phyloP scores from a whole-genome alignment of 2,113 vertebrate genomes.

The Campylorhamphus procurvoides region DNA sequence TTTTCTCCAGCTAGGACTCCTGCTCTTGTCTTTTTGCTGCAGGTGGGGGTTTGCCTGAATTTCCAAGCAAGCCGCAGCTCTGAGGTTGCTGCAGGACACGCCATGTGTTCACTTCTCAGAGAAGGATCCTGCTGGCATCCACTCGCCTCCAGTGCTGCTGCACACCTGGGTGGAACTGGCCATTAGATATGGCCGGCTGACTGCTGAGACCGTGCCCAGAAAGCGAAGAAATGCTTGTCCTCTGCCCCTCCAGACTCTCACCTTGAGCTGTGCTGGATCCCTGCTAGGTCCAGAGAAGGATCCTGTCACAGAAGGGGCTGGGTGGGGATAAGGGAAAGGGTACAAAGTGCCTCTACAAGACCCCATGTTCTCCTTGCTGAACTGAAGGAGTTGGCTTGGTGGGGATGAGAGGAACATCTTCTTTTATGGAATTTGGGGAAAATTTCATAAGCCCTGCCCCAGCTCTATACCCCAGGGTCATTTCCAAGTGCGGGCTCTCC shows the following conservation, averaged over 20 bases:
- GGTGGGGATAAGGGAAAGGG: background rate
- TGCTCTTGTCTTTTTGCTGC: background rate
- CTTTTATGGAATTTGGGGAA: background rate
- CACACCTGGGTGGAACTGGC: background rate
- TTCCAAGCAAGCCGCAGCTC: background rate
- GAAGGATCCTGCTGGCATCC: background rate
- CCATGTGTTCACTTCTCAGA: accelerated
- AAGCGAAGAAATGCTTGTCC: background rate
- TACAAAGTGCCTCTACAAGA: accelerated
- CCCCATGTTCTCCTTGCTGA: accelerated
- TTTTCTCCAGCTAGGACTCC: background rate
- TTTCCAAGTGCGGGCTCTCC: background rate
- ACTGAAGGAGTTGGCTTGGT: background rate
- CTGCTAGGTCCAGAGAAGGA: background rate
- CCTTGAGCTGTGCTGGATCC: background rate
- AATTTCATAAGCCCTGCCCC: background rate
- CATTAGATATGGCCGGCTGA: accelerated
- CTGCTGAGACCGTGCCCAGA: background rate
- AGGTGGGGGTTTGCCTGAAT: background rate
- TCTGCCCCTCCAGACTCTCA: background rate
- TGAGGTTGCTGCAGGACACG: background rate
- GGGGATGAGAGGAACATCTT: background rate
- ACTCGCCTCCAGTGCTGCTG: accelerated
- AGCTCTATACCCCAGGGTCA: background rate
- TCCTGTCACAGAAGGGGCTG: accelerated